Base-by-base conservation (phyloP, 2,113 vertebrate species). In the Mixornis gularis region DNA sequence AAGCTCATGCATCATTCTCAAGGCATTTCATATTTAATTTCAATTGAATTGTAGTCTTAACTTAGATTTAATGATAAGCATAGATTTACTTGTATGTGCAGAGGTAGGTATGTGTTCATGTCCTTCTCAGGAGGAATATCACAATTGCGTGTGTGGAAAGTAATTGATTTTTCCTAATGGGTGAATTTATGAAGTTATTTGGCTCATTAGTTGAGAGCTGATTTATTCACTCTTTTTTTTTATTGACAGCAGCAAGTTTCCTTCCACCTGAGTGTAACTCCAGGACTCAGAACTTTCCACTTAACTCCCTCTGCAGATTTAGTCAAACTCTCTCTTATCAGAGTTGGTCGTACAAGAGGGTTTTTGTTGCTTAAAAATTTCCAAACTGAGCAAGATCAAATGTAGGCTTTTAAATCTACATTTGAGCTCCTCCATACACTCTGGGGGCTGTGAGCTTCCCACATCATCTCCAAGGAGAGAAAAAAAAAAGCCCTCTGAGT, bases 161-260 rank as follows among this genome's bases (percentile, higher is more conserved):
- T 51, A 94, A 93, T n/a, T 79, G 58, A 70, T 85, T 91, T 94
- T 94, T 87, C 66, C 53, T 84, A 46, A 46, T 51, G 51, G 58
- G 34, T 64, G 27, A 66, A 87, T 52, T 72, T 89, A 85, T 63
- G 24, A 94, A 89, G 89, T 93, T 90, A 84, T 84, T 89, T 89
- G 34, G 41, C 70, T 92, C 64, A 77, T 89, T 93, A 93, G 7
- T 40, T 60, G 73, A 89, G 70, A 76, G 25, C 17, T 87, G 84
- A 92, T 94, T 95, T 92, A 93, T 89, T 92, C 74, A 70, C n/a
- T 76, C 78, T 53, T 90, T 79, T 40, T 87, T 48, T 86, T 66
- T 85, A 90, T 55, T 87, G 78, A 89, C 19, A 76, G 78, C 69
- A 82, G 46, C 46, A 87, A 15, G 24, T 92, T 95, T 95, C 74